A percentile compares a stretch with the other conserved stretches of the same genome.
phyloP scores from a whole-genome alignment of 2,888 invertebrate genomes.

The Argyra leucocephala region DNA sequence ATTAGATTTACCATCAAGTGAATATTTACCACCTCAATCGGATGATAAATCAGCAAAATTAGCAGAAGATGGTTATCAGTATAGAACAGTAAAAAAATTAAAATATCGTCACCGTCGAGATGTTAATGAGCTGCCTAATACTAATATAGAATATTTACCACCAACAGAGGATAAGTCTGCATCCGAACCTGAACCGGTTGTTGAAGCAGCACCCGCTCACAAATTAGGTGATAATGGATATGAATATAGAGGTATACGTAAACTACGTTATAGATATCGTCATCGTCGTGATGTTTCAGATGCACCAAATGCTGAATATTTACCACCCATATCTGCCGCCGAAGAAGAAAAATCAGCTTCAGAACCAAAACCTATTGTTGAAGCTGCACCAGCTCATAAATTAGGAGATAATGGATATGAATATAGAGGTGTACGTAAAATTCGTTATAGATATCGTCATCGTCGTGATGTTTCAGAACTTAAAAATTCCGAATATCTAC shows the following conservation, averaged over 20 bases:
- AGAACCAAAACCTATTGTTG: not conserved
- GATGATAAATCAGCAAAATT: not conserved
- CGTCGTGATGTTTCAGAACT: not conserved
- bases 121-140: not conserved
- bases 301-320: not conserved
- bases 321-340: not conserved
- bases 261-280: not conserved
- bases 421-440: not conserved
- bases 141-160: not conserved
- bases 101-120: not conserved
- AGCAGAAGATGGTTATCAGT: not conserved
- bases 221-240: not conserved
- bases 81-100: not conserved
- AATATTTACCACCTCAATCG: not conserved
- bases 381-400: not conserved
- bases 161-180: not conserved
- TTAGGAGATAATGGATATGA: not conserved
- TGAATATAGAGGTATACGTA: not conserved
- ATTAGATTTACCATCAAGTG: not conserved
- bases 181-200: not conserved
- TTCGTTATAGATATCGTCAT: slow-evolving; percentile 1
- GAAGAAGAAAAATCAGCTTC: not conserved
- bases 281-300: slow-evolving; percentile 1
- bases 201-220: not conserved
- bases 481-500: not conserved